Evolutionary conservation across 2,113 vertebrate genomes (phyloP).

Genomic region (Phalacrocorax aristotelis): DNA sequence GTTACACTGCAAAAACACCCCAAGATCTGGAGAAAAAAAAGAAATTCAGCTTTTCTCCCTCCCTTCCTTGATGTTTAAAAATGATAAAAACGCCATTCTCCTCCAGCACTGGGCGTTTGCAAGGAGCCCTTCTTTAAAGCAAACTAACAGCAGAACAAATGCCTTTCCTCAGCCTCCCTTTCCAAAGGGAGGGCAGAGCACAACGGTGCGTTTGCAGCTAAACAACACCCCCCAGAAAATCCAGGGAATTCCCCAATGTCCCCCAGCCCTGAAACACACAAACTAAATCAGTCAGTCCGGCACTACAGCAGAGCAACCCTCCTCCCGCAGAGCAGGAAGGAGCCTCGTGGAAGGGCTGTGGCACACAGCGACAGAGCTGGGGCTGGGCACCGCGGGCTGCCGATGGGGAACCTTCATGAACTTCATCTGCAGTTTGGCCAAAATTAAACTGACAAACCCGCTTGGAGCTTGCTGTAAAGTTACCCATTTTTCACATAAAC

Average conservation of each 20-base stretch:
- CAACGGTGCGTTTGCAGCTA: background rate
- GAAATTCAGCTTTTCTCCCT: slow-evolving; percentile 18
- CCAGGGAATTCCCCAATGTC: background rate
- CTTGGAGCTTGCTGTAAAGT: background rate
- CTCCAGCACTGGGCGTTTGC: background rate
- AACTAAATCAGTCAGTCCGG: background rate
- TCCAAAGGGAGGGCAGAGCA: background rate
- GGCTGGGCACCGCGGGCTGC: background rate
- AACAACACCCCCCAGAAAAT: background rate
- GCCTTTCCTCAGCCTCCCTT: background rate
- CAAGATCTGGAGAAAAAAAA: slow-evolving; percentile 17
- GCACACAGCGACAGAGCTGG: background rate
- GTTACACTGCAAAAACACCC: slow-evolving; percentile 60
- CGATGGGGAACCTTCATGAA: background rate
- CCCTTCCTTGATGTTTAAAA: slow-evolving; percentile 23
- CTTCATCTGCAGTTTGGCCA: background rate
- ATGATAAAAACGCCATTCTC: slow-evolving; percentile 12
- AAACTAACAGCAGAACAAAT: background rate
- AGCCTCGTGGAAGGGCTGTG: background rate
- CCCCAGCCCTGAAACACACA: background rate
- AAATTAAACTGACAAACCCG: background rate
- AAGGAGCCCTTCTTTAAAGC: background rate
- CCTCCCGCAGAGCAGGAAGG: background rate
- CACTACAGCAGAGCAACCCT: background rate
- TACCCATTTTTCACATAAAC: slow-evolving; percentile 21